Percentiles rank a stretch among this genome's conserved stretches.
phyloP scores from a whole-genome alignment of 2,888 invertebrate genomes.

The Palloptera scutellata region DNA sequence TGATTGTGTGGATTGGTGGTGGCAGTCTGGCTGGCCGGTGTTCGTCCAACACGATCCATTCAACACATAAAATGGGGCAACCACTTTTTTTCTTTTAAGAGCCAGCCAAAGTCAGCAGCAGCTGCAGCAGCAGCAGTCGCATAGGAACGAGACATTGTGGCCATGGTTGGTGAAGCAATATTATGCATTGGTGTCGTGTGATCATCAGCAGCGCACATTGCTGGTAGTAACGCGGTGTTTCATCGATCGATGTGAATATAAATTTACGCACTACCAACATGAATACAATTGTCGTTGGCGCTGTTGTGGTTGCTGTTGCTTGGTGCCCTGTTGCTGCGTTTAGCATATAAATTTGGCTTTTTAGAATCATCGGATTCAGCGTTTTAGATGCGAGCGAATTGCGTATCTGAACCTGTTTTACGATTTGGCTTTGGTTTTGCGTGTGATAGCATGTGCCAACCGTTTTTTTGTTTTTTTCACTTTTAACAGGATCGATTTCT shows the following conservation, averaged over 20 bases:
- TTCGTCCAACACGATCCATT: background rate
- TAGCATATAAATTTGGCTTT: conserved; percentile 37
- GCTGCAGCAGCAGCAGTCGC: conserved; percentile 5
- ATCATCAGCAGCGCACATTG: conserved; percentile 22
- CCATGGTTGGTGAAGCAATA: conserved; percentile 28
- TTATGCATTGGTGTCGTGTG: conserved; percentile 48
- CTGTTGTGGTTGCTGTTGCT: conserved; percentile 12
- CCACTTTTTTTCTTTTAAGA: conserved; percentile 31
- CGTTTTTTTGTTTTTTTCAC: background rate
- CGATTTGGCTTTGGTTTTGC: conserved; percentile 11
- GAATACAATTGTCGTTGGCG: conserved; percentile 7
- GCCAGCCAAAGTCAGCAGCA: background rate
- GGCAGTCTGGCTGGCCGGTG: conserved; percentile 11
- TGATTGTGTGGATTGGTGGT: conserved; percentile 10
- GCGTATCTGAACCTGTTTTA: background rate
- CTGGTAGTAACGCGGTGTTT: conserved; percentile 18
- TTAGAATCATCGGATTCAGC: conserved; percentile 27
- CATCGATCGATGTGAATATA: background rate
- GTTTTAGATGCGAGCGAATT: conserved; percentile 25
- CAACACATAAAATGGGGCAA: conserved; percentile 28
- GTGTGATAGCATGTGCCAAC: conserved; percentile 7
- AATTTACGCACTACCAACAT: background rate
- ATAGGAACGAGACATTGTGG: conserved; percentile 10
- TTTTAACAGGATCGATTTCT: conserved; percentile 3
- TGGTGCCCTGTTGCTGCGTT: conserved; percentile 17